These are phyloP conservation scores for Drosophila littoralis DNA, from an alignment of 1,140 invertebrate species.

Conservation along the genomic window DNA sequence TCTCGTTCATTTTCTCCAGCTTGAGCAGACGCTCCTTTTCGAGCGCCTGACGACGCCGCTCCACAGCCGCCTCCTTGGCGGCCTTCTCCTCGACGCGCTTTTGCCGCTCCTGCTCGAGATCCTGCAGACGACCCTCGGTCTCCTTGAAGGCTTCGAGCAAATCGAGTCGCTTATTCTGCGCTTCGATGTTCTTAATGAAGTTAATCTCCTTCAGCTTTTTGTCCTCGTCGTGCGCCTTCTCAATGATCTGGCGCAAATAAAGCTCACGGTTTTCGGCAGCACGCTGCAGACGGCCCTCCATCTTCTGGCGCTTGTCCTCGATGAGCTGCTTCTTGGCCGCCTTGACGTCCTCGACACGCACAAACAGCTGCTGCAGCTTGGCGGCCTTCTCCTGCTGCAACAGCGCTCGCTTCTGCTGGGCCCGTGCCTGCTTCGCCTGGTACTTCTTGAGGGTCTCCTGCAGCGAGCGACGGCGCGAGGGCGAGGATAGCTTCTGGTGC, in stretches of 20 bases:
- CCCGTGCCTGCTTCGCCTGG: conserved; percentile 94
- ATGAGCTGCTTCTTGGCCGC: conserved; percentile 93
- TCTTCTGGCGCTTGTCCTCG: conserved; percentile 92
- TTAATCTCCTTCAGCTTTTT: conserved; percentile 98
- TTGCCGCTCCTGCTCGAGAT: conserved; percentile 87
- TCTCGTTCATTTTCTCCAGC: conserved; percentile 93
- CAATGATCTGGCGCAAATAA: conserved; percentile 90
- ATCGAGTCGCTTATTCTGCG: conserved; percentile 97
- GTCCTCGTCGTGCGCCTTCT: conserved; percentile 98
- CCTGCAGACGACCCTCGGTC: conserved; percentile 92
- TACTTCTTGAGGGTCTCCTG: conserved; percentile 92
- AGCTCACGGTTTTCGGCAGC: conserved; percentile 96
- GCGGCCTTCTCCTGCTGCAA: conserved; percentile 93
- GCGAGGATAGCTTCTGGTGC: conserved; percentile 96
- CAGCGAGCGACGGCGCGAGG: conserved; percentile 92
- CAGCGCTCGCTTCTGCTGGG: conserved; percentile 91
- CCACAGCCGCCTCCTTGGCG: conserved; percentile 96
- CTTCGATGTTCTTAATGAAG: conserved; percentile 98
- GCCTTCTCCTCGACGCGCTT: conserved; percentile 93
- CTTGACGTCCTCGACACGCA: conserved; percentile 96
- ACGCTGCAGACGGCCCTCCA: conserved; percentile 93
- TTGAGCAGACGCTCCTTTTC: conserved; percentile 92
- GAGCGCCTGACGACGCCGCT: conserved; percentile 92
- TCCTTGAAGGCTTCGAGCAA: conserved; percentile 93
- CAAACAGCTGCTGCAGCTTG: conserved; percentile 93